Percentiles rank a stretch among this genome's conserved stretches.
Conservation (phyloP, 2,113 vertebrate genomes). For the Prinia subflava region DNA sequence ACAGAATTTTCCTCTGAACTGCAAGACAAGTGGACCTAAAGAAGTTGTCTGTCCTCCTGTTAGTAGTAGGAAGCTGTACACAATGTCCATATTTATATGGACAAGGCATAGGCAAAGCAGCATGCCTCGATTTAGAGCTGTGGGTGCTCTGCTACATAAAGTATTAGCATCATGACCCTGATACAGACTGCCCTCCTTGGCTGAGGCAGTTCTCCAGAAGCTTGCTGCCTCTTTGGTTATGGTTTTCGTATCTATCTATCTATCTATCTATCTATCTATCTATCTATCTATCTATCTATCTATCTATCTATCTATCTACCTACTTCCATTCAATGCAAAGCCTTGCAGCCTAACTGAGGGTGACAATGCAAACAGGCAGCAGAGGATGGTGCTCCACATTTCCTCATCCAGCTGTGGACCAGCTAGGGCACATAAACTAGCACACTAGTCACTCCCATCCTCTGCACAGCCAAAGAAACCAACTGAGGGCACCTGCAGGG, state of each 20-base stretch:
- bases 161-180: neutral
- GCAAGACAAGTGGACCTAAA: neutral
- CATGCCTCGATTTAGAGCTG: neutral
- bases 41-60: neutral
- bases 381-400: neutral
- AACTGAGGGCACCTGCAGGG: neutral
- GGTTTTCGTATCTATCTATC: neutral
- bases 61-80: neutral
- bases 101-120: neutral
- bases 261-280: neutral
- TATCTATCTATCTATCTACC: neutral
- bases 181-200: neutral
- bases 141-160: neutral
- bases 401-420: neutral
- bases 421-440: neutral
- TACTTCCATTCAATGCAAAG: neutral
- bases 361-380: neutral
- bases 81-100: neutral
- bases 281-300: neutral
- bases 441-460: no score
- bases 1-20: neutral
- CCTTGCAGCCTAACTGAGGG: neutral
- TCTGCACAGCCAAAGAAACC: neutral
- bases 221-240: neutral
- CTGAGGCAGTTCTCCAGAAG: neutral